Conservation (phyloP, 2,888 invertebrate species). For the Eupithecia tripunctaria region DNA sequence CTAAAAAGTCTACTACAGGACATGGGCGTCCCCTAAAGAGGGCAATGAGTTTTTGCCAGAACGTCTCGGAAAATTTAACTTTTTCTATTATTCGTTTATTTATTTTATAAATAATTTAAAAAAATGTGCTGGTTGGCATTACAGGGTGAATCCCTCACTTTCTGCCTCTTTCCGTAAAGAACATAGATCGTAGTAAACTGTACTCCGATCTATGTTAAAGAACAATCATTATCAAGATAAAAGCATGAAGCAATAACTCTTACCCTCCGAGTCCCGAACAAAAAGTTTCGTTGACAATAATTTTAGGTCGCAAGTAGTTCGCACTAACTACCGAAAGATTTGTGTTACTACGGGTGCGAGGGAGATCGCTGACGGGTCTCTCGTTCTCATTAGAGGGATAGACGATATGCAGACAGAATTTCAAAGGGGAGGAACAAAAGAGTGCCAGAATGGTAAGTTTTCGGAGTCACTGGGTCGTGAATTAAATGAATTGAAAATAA, state of each 20-base stretch:
- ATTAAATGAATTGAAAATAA: not conserved
- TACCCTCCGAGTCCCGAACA: constrained; percentile 37
- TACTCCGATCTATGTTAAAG: too few species aligned
- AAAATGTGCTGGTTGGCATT: not conserved
- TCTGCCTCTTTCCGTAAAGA: not conserved
- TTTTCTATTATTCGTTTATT: not conserved
- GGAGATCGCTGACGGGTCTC: constrained; percentile 24
- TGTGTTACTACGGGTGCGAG: constrained; percentile 44
- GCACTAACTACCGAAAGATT: constrained; percentile 58
- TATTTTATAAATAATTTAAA: not conserved
- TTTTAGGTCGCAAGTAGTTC: constrained; percentile 41
- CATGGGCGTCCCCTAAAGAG: not conserved
- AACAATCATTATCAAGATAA: constrained; percentile 12
- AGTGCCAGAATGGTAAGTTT: not conserved
- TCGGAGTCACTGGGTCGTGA: not conserved
- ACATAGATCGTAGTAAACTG: too few species aligned
- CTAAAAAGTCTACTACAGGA: not conserved
- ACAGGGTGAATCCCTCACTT: not conserved
- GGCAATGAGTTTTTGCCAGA: not conserved
- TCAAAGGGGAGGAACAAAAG: not conserved
- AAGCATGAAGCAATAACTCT: constrained; percentile 21
- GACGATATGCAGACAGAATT: constrained; percentile 11
- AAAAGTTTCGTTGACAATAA: constrained; percentile 56
- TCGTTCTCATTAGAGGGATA: constrained; percentile 33
- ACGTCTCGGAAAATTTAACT: too few species aligned